Conservation (phyloP, 2,797 vertebrate genomes). For the Epinephelus coioides region DNA sequence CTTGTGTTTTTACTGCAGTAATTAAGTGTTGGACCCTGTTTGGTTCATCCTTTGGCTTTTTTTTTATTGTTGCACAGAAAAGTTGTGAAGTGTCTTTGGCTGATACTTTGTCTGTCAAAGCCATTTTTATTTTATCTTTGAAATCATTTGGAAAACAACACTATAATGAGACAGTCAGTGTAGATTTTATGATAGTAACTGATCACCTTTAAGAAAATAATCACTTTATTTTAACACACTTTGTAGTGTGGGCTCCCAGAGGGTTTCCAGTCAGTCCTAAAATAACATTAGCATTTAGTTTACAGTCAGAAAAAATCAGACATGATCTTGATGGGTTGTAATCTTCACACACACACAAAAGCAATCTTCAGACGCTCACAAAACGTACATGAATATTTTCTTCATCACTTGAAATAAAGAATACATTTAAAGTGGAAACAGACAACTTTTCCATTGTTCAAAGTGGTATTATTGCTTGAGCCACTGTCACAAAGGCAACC, state of each 20-base stretch:
- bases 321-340: not conserved
- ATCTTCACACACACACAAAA: not conserved
- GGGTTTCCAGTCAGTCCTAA: too few relatives aligned
- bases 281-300: not conserved
- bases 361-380: not conserved
- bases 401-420: conserved; percentile 1
- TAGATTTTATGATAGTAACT: not conserved
- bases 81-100: not conserved
- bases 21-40: not conserved
- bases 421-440: not conserved
- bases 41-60: not conserved
- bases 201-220: not conserved
- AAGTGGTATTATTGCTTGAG: too few relatives aligned
- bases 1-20: not conserved
- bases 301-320: not conserved
- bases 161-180: not conserved
- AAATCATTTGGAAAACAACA: too few relatives aligned
- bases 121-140: too few relatives aligned
- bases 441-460: too few relatives aligned
- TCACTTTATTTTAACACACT: not conserved
- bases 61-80: not conserved
- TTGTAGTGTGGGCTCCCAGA: not conserved
- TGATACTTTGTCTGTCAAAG: not conserved
- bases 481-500: too few relatives aligned
- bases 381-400: conserved; percentile 4